phyloP scores from a whole-genome alignment of 2,113 vertebrate genomes.

The Apteryx mantelli region DNA sequence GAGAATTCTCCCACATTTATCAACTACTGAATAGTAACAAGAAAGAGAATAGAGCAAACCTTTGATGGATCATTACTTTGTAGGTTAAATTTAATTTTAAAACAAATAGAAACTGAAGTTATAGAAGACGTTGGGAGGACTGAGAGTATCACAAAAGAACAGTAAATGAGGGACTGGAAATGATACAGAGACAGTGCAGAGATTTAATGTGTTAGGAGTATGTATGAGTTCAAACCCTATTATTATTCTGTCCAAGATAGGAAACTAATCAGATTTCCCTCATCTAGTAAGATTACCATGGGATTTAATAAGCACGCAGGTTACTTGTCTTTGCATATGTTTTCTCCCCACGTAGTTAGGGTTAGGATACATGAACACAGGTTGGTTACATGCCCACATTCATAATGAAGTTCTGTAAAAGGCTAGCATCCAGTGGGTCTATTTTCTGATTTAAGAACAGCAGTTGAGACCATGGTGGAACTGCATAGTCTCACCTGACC shows the following conservation, averaged over 20 bases:
- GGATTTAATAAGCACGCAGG: neutral
- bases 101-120: neutral
- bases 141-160: neutral
- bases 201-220: neutral
- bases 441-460: neutral
- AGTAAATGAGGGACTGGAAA: neutral
- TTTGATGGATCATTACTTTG: neutral
- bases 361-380: neutral
- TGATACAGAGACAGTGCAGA: neutral
- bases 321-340: neutral
- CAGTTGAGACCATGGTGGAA: neutral
- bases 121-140: neutral
- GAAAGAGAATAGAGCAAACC: neutral
- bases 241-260: neutral
- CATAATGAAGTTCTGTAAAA: neutral
- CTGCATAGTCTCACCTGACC: neutral
- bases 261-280: neutral
- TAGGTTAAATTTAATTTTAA: neutral
- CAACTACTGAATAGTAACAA: neutral
- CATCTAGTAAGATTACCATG: neutral
- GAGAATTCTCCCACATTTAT: neutral
- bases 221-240: neutral
- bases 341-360: neutral
- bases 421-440: neutral
- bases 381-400: neutral